These are phyloP conservation scores for Stylophora pistillata DNA, from an alignment of 64 coral and sea anemone species.

Conservation along the genomic window DNA sequence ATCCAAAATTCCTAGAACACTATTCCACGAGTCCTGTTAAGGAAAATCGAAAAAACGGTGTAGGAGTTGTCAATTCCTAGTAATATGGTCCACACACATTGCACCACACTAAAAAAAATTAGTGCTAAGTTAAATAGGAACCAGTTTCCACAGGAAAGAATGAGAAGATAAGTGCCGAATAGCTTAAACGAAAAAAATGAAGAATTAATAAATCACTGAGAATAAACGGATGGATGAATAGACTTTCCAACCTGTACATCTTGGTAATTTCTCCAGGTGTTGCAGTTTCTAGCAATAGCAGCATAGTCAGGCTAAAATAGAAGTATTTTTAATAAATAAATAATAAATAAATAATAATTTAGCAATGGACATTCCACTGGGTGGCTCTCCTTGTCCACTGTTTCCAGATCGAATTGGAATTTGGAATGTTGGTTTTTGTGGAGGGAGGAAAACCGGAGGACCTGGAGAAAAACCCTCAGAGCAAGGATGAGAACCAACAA, in stretches of 20 bases:
- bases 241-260: constrained; percentile 77
- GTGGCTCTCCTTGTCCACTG: no score
- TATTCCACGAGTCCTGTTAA: constrained; percentile 81
- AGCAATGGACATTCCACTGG: no score
- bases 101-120: no score
- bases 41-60: background rate
- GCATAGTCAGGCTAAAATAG: constrained; percentile 63
- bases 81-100: no score
- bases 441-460: no score
- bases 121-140: background rate
- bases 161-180: background rate
- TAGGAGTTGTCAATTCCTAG: no score
- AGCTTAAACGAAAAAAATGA: background rate
- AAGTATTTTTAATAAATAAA: background rate
- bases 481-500: no score
- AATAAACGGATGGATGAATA: background rate
- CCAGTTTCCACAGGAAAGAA: background rate
- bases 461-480: no score
- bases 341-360: background rate
- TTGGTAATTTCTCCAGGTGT: constrained; percentile 83
- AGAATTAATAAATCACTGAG: background rate
- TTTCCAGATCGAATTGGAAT: no score
- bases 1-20: constrained; percentile 69
- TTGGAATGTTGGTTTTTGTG: no score
- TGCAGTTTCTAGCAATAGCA: constrained; percentile 72